Evolutionary conservation across 2,113 vertebrate genomes (phyloP), one percentile per base, ranked within the genome.

Genomic region (Bombycilla garrulus): DNA sequence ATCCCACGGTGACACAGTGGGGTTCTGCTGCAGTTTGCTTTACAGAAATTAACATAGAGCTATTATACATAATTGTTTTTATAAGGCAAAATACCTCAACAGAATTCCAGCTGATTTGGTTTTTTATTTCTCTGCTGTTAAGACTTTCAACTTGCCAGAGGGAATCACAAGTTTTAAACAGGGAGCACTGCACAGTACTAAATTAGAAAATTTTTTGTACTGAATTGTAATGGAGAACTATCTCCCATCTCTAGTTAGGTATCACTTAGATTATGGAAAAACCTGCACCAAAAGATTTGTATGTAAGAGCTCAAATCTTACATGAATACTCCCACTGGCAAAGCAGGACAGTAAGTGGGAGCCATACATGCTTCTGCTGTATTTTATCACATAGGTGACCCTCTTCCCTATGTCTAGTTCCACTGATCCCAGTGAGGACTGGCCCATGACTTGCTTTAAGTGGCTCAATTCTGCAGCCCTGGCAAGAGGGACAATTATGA

Each of bases 1-100:
- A 81, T 35, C 24, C 51, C 78, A 62, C 2, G 10, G 66, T 6
- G 38, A 69, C 78, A 96, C 58, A 74, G 65, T 45, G 13, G 9
- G 82, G 72, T 48, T 83, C 40, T 92, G 69, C 62, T 87, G 81
- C 90, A 81, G 31, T 47, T 54, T 62, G 45, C 77, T 95, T 95
- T 92, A 83, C 40, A 65, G 31, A 76, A 87, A 53, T 77, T 31
- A 77, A 94, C 74, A 64, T 77, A 90, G 94, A 95, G 71, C 81
- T 91, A 72, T 67, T 45, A 31, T 25, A 92, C 5, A 12, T 23
- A 36, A 40, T 3, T 23, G 2, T 16, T 89, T 88, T 78, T 50
- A 10, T 84, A 96, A 97, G 95, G 95, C 95, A 95, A 61, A 95
- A 76, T 60, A 90, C 33, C 53, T 88, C 80, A 81, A 81, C 4